Percentiles rank a stretch among this genome's conserved stretches.
Evolutionary conservation across 2,113 vertebrate genomes (phyloP).

Genomic region (Rallus limicola): DNA sequence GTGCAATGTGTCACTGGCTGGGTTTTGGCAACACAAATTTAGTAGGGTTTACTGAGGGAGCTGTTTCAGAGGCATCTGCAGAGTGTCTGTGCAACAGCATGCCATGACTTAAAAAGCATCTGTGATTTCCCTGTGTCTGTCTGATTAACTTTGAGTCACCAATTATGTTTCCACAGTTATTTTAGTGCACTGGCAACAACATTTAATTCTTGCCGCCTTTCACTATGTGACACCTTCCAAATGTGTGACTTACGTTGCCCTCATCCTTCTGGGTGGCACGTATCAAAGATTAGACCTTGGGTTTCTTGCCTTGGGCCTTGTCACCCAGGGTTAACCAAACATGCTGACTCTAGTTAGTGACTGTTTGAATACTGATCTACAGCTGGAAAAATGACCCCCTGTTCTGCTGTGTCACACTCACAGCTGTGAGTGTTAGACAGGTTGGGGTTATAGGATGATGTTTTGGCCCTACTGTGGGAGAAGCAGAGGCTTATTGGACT

Average conservation of each 20-base stretch:
- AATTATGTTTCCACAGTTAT: neutral
- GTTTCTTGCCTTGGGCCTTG: neutral
- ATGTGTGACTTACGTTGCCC: neutral
- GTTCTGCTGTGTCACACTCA: neutral
- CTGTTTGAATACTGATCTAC: neutral
- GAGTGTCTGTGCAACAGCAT: neutral
- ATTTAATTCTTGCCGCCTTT: neutral
- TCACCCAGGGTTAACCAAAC: neutral
- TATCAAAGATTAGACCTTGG: neutral
- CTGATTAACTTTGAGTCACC: neutral
- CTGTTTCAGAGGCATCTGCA: neutral
- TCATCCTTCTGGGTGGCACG: neutral
- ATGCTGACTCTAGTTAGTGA: neutral
- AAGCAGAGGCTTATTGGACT: neutral
- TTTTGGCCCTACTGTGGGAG: neutral
- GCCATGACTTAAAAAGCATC: neutral
- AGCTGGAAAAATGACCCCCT: neutral
- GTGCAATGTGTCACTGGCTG: accelerated
- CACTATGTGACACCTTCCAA: neutral
- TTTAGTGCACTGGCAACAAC: neutral
- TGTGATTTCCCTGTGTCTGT: neutral
- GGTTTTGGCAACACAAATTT: neutral
- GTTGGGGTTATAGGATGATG: neutral
- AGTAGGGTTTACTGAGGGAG: accelerated
- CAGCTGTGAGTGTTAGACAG: neutral